Evolutionary conservation across 2,888 invertebrate genomes (phyloP), one percentile per base, ranked within the genome.

Genomic region (Hylaea fasciaria): DNA sequence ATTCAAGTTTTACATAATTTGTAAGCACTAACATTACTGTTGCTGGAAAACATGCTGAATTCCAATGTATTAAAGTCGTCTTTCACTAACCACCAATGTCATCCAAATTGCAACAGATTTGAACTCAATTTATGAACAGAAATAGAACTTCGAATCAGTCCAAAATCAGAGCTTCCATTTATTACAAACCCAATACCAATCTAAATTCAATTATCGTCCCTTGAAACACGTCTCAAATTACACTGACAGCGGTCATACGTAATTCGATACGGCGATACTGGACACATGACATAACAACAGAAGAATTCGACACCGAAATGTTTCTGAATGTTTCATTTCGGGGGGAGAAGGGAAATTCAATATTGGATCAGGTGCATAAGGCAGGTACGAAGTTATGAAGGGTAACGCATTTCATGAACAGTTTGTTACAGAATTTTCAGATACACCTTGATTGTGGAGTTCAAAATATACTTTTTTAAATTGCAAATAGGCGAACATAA

Each of bases 281-380:
- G 50, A 54, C 54, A 49, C 35, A 62, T 57, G 57, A 57, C 61
- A 77, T 72, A 73, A 73, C 74, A 77, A 78, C 75, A 70, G 78
- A 71, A 73, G n/a, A 74, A 81, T 78, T 80, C 80, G 81, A 82
- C 77, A 78, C 72, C 70, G 69, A 64, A 73, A 73, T 72, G 73
- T 71, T 56, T 52, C 54, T 65, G 69, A 71, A 47, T 66, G 68
- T 72, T 65, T 60, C 66, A 63, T 61, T 49, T 43, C 57, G 12
- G 22, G 43, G 44, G 43, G 55, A 16, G 47, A 37, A 32, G 41
- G 59, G 35, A 50, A 44, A 49, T 69, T 57, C 62, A 64, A 70
- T 71, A 68, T 54, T 47, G 57, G 47, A 48, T 56, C 57, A 60
- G 57, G 66, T 65, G 58, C 62, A 55, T 37, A 47, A 48, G 57